Conservation (phyloP, 2,888 invertebrate genomes). For the Cinara cedri region DNA sequence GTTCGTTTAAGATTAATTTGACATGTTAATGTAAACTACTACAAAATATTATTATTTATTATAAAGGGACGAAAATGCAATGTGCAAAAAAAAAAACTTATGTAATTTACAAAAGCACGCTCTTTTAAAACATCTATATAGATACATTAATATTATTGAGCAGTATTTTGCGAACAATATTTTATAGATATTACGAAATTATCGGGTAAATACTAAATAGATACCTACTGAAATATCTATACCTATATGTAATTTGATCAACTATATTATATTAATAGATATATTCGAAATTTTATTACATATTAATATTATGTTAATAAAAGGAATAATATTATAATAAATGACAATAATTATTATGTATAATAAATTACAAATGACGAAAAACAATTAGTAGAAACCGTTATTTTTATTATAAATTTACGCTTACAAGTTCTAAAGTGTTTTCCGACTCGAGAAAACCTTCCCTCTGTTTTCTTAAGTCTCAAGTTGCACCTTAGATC, state of each 20-base stretch:
- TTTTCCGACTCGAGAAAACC: constrained; percentile 42
- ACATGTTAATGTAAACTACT: background rate
- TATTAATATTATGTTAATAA: too few relatives aligned
- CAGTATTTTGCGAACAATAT: constrained; percentile 27
- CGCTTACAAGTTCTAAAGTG: constrained; percentile 45
- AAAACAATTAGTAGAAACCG: constrained; percentile 42
- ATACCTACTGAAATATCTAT: background rate
- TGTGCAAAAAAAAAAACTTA: background rate
- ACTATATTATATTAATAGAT: background rate
- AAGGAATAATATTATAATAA: background rate
- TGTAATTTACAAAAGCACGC: constrained; percentile 18
- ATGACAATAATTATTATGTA: constrained; percentile 1
- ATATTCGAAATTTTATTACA: too few relatives aligned
- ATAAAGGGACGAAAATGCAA: constrained; percentile 6
- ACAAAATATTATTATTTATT: constrained; percentile 2
- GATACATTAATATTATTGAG: too few relatives aligned
- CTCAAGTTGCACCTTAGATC: constrained; percentile 7
- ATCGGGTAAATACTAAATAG: background rate
- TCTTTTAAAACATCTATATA: constrained; percentile 21
- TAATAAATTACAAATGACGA: constrained; percentile 14
- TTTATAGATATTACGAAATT: background rate
- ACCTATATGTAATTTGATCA: background rate
- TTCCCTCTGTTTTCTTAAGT: constrained; percentile 53
- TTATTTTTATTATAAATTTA: constrained; percentile 33
- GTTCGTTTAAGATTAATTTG: constrained; percentile 3